These are phyloP conservation scores for Oedothorax gibbosus DNA, from an alignment of 1,140 invertebrate species.

Conservation along the genomic window DNA sequence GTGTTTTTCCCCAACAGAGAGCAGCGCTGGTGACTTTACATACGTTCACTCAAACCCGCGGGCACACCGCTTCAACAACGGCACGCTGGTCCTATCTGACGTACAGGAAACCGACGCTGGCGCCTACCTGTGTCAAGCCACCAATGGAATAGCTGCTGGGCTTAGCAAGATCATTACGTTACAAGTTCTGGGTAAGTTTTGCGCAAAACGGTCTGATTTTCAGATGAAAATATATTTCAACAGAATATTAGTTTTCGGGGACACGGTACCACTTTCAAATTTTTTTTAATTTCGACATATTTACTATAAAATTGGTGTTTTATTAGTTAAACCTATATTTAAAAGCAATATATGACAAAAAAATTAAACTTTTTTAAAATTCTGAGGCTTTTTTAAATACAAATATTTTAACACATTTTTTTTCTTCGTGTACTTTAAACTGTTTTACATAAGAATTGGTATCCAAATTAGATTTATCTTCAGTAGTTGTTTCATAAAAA, in stretches of 20 bases:
- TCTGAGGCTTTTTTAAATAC: neutral
- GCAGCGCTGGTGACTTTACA: constrained; percentile 32
- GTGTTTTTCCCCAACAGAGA: constrained; percentile 1
- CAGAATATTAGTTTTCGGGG: neutral
- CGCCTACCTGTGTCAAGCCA: constrained; percentile 68
- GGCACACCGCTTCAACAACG: constrained; percentile 46
- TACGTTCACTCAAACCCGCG: constrained; percentile 44
- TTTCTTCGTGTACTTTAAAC: neutral
- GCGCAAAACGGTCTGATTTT: neutral
- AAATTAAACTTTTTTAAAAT: neutral
- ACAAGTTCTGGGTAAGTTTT: constrained; percentile 66
- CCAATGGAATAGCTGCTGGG: constrained; percentile 67
- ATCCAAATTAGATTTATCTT: neutral
- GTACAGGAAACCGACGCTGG: constrained; percentile 67
- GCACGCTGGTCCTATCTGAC: constrained; percentile 36
- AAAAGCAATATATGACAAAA: too few species aligned
- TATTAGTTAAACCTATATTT: too few species aligned
- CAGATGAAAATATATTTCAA: neutral
- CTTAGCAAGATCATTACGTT: constrained; percentile 69
- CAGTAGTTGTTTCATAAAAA: too few species aligned
- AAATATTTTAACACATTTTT: neutral
- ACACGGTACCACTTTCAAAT: neutral
- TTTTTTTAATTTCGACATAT: too few species aligned
- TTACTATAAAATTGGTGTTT: too few species aligned
- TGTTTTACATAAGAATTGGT: neutral